These are phyloP conservation scores for Nothocercus nigrocapillus DNA, from an alignment of 2,113 vertebrate genomes.

Conservation along the genomic window DNA sequence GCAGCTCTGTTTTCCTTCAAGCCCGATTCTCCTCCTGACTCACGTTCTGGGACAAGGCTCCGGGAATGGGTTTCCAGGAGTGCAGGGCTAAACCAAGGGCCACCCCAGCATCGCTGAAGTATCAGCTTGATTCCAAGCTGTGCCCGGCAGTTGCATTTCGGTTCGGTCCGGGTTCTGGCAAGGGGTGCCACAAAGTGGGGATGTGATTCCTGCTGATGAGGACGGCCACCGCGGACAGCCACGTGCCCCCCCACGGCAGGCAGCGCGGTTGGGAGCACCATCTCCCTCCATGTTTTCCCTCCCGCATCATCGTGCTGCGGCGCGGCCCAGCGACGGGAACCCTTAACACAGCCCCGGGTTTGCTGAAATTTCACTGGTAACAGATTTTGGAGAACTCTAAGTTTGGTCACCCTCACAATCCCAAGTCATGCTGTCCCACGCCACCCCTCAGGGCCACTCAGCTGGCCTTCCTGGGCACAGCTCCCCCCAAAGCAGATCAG, in stretches of 20 bases:
- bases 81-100: slow-evolving; percentile 9
- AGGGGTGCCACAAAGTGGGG: not conserved
- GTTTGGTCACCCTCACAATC: not conserved
- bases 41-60: not conserved
- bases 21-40: not conserved
- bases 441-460: not conserved
- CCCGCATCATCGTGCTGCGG: fast-evolving
- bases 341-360: not conserved
- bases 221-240: fast-evolving
- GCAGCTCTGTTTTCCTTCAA: slow-evolving; percentile 11
- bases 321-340: not conserved
- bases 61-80: not conserved
- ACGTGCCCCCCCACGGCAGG: fast-evolving
- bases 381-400: not conserved
- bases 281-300: fast-evolving
- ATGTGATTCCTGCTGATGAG: not conserved
- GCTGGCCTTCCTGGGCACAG: too few relatives aligned
- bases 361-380: not conserved
- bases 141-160: not conserved
- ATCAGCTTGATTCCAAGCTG: slow-evolving; percentile 43
- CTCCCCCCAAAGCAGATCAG: not conserved
- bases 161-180: not conserved
- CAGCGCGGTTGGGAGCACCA: not conserved
- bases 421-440: not conserved
- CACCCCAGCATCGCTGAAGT: slow-evolving; percentile 2